These are phyloP conservation scores for Poeciliopsis retropinna DNA, from an alignment of 2,113 vertebrate genomes.

Conservation along the genomic window DNA sequence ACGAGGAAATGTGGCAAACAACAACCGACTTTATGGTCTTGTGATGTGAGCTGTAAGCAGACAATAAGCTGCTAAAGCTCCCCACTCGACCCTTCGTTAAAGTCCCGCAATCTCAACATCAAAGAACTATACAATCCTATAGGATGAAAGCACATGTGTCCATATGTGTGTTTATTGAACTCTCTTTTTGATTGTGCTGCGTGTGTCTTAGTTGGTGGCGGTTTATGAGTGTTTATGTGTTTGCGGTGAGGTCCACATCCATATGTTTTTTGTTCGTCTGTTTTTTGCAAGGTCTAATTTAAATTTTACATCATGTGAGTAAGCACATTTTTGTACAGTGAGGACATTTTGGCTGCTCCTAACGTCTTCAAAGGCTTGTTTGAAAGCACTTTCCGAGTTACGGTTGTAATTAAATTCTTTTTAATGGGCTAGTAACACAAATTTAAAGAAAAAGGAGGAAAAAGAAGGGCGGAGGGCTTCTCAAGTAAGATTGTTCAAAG, in stretches of 20 bases:
- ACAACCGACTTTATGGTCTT: conserved; percentile 34
- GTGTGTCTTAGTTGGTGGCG: not conserved
- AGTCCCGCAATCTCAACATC: conserved; percentile 61
- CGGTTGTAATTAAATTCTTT: conserved; percentile 24
- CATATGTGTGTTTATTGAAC: conserved; percentile 10
- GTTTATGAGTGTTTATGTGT: conserved; percentile 17
- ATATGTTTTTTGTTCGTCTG: conserved; percentile 33
- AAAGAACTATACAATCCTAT: conserved; percentile 51
- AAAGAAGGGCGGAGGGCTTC: not conserved
- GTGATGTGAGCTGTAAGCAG: conserved; percentile 54
- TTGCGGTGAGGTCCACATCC: not conserved
- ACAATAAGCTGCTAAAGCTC: conserved; percentile 72
- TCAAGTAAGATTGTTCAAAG: conserved; percentile 4
- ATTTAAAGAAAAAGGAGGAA: not conserved
- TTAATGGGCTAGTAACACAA: conserved; percentile 28
- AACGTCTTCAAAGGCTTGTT: conserved; percentile 38
- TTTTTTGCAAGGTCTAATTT: conserved; percentile 38
- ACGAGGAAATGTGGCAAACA: conserved; percentile 48
- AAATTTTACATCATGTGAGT: conserved; percentile 38
- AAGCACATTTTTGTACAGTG: conserved; percentile 50
- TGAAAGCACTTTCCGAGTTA: conserved; percentile 23
- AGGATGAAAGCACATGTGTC: conserved; percentile 17
- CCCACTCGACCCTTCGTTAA: conserved; percentile 58
- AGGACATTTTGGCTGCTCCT: conserved; percentile 30
- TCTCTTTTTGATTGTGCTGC: conserved; percentile 19